A percentile compares a stretch with the other conserved stretches of the same genome.
Conservation (phyloP, 2,888 invertebrate species). For the Pegoplata infirma region DNA sequence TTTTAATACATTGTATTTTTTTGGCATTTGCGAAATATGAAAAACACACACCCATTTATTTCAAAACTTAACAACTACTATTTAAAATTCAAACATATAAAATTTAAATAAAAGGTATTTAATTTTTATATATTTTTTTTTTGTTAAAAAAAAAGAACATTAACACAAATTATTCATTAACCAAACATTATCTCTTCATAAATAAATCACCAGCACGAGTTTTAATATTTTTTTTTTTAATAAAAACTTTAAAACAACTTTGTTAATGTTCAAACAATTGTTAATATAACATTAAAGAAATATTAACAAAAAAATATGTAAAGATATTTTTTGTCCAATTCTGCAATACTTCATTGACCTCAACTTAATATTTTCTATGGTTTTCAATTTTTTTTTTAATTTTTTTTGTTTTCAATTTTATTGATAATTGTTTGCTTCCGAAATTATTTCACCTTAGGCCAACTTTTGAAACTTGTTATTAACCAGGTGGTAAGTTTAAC, state of each 20-base stretch:
- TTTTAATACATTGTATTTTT: neutral
- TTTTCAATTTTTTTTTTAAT: constrained; percentile 19
- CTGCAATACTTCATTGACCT: constrained; percentile 54
- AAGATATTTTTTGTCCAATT: neutral
- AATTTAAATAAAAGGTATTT: constrained; percentile 9
- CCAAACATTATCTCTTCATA: constrained; percentile 47
- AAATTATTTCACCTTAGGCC: constrained; percentile 49
- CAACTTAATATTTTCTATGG: constrained; percentile 33
- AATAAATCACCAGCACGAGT: constrained; percentile 62
- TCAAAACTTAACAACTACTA: constrained; percentile 11
- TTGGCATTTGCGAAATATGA: neutral
- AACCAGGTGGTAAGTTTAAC: constrained; percentile 56
- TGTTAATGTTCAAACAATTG: neutral
- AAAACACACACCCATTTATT: neutral
- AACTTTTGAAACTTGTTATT: constrained; percentile 58
- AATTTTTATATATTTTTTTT: neutral
- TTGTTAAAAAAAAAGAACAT: constrained; percentile 14
- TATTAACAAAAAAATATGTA: neutral
- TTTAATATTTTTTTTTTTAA: too few species aligned
- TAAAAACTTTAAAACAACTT: too few species aligned
- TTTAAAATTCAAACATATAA: constrained; percentile 9
- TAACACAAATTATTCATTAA: constrained; percentile 61
- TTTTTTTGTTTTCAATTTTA: constrained; percentile 22
- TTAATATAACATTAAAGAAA: neutral
- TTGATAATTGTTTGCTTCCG: constrained; percentile 63